Conservation (phyloP, 1,140 invertebrate species). For the Drosophila repletoides region DNA sequence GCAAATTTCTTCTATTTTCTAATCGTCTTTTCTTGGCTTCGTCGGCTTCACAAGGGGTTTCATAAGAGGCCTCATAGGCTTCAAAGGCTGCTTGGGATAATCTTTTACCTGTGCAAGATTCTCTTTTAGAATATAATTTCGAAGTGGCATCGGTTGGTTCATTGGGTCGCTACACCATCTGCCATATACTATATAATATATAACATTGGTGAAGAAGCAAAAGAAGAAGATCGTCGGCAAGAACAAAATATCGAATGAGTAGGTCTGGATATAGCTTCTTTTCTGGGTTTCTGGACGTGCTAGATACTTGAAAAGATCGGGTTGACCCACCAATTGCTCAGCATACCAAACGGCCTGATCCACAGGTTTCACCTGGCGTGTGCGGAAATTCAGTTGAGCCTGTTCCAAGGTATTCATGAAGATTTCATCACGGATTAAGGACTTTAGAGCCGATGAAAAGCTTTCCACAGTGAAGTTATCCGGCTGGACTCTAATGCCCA, state of each 20-base stretch:
- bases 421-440: slow-evolving; percentile 8
- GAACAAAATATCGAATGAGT: slow-evolving; percentile 53
- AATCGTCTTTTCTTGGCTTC: too few relatives aligned
- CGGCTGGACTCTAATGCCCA: slow-evolving; percentile 28
- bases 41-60: too few relatives aligned
- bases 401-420: slow-evolving; percentile 10
- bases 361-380: slow-evolving; percentile 83
- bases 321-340: slow-evolving; percentile 83
- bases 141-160: too few relatives aligned
- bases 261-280: slow-evolving; percentile 28
- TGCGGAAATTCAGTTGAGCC: slow-evolving; percentile 83
- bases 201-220: slow-evolving; percentile 1
- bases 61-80: too few relatives aligned
- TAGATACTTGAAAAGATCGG: slow-evolving; percentile 41
- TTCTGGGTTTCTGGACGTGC: neutral
- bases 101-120: too few relatives aligned
- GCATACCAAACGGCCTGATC: slow-evolving; percentile 85
- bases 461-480: neutral
- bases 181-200: neutral
- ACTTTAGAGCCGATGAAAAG: slow-evolving; percentile 11
- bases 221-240: slow-evolving; percentile 8
- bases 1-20: too few relatives aligned
- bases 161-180: too few relatives aligned
- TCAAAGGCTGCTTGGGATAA: too few relatives aligned
- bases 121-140: too few relatives aligned